Evolutionary conservation across 2,113 vertebrate species (phyloP).

Genomic region (Phocoena sinus): DNA sequence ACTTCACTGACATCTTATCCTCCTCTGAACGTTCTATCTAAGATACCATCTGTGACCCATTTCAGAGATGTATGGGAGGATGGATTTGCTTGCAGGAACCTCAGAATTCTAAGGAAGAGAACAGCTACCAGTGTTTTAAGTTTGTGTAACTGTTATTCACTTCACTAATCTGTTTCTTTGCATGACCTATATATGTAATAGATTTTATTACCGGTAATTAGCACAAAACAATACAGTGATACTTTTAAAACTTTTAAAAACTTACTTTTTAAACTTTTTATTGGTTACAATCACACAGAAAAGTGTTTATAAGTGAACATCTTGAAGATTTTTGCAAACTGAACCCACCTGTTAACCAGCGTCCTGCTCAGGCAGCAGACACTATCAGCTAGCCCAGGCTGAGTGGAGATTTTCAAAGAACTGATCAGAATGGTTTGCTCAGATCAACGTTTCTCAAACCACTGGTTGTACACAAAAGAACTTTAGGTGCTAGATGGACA

Average conservation of each 20-base stretch:
- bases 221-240: neutral
- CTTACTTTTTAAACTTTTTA: neutral
- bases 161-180: neutral
- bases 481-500: neutral
- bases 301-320: neutral
- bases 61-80: neutral
- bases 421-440: neutral
- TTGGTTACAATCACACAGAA: neutral
- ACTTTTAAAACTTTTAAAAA: neutral
- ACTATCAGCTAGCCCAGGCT: neutral
- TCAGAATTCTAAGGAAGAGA: neutral
- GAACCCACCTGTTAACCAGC: neutral
- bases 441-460: neutral
- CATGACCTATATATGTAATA: neutral
- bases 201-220: neutral
- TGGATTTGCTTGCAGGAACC: neutral
- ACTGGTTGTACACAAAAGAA: neutral
- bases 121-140: neutral
- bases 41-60: neutral
- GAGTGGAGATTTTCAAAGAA: neutral
- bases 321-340: neutral
- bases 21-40: neutral
- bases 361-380: neutral
- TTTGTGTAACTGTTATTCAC: neutral
- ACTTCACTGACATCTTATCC: neutral